Evolutionary conservation across 2,888 invertebrate genomes (phyloP), one percentile per base, ranked within the genome.

Genomic region (Patella depressa): DNA sequence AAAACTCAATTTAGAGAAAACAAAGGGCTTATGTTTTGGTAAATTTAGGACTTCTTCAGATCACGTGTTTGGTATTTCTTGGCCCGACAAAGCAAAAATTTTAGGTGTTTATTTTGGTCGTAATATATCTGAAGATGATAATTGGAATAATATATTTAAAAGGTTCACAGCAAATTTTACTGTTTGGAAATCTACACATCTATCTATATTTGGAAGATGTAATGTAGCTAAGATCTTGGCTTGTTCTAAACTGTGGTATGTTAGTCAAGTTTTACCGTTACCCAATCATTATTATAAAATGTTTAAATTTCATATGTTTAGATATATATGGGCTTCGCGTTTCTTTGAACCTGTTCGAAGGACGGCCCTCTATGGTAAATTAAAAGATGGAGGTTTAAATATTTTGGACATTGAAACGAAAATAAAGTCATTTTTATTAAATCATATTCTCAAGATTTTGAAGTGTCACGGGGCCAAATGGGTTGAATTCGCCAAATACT

Each of bases 121-220:
- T 45, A 45, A 79, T 70, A 34, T 78, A 3, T 72, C 74, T 24
- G 24, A 57, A 2, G 81, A 83, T 74, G 78, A 80, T 24, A 73
- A 79, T 70, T 82, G 78, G 77, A 70, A 72, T n/a, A 73, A 75
- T n/a, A 24, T 80, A 69, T 76, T 77, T 55, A 57, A 19, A 1
- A 83, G 80, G 57, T 83, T 79, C 76, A 15, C n/a, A 3, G 72
- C 72, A 17, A 75, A 72, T 14, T 57, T 83, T 53, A 76, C 79
- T 72, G 19, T 75, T 45, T 80, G 73, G 73, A 59, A 57, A 57
- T 17, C 15, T 15, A 57, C 57, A 0, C 57, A 57, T 57, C 57
- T 57, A 15, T 57, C 57, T 9, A 57, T 57, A 17, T 57, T 57
- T 57, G 57, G 57, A 57, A 57, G 57, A 57, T 57, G 57, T 57